Evolutionary conservation across 2,113 vertebrate species (phyloP).

Genomic region (Rhinichthys klamathensis): DNA sequence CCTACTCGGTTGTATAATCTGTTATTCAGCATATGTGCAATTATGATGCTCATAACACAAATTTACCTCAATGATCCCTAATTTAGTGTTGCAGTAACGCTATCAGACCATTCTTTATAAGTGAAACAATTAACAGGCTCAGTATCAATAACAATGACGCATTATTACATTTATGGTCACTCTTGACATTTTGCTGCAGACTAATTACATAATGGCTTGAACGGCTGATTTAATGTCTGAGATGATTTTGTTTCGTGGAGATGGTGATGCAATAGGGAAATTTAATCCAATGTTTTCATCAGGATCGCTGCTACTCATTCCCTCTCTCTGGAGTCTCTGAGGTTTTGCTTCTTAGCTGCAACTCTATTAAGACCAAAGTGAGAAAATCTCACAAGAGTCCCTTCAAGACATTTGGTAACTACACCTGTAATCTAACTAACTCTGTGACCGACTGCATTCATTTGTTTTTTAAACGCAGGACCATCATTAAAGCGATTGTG

Average conservation of each 20-base stretch:
- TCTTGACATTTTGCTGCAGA: slow-evolving; percentile 19
- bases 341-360: not conserved
- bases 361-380: slow-evolving; percentile 7
- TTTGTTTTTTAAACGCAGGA: slow-evolving; percentile 12
- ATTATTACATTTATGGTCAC: not conserved
- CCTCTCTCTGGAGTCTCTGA: not conserved
- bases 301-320: not conserved
- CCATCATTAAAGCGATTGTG: not conserved
- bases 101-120: not conserved
- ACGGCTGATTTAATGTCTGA: not conserved
- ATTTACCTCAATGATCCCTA: not conserved
- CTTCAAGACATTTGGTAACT: slow-evolving; percentile 1
- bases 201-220: slow-evolving; percentile 16
- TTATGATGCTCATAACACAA: not conserved
- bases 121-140: not conserved
- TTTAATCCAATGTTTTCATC: slow-evolving; percentile 6
- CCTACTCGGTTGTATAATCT: not conserved
- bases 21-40: slow-evolving; percentile 7
- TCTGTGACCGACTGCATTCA: not conserved
- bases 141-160: slow-evolving; percentile 6
- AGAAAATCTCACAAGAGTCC: slow-evolving; percentile 24
- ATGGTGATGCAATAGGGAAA: not conserved
- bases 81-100: not conserved
- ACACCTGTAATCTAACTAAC: slow-evolving; percentile 18
- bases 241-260: not conserved